Evolutionary conservation across 2,113 vertebrate species (phyloP).

Genomic region (Pheucticus melanocephalus): DNA sequence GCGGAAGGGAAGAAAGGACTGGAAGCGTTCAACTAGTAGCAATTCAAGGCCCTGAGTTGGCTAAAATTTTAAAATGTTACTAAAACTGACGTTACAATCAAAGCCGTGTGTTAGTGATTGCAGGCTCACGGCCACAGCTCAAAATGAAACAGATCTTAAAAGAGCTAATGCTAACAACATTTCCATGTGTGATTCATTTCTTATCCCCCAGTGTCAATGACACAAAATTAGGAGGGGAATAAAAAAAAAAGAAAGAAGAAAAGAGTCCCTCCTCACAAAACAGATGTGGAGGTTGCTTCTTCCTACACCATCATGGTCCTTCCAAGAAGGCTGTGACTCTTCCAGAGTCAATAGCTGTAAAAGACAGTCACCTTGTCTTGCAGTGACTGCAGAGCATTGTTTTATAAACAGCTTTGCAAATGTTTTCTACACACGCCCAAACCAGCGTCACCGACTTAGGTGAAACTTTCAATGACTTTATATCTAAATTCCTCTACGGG

Average conservation of each 20-base stretch:
- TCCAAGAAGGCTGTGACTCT: background rate
- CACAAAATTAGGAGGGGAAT: background rate
- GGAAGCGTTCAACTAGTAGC: background rate
- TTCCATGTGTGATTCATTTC: background rate
- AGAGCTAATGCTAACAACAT: background rate
- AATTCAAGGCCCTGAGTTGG: background rate
- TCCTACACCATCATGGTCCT: background rate
- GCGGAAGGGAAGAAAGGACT: background rate
- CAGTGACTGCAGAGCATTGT: background rate
- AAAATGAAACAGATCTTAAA: background rate
- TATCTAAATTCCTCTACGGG: background rate
- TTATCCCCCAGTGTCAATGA: background rate
- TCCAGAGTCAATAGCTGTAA: rapidly evolving
- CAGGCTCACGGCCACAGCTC: background rate
- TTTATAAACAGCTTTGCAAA: background rate
- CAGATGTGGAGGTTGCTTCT: background rate
- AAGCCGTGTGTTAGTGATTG: background rate
- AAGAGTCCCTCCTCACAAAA: background rate
- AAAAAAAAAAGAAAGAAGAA: background rate
- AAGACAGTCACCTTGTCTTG: background rate
- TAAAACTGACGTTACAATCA: background rate
- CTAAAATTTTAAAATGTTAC: background rate
- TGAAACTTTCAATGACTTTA: background rate
- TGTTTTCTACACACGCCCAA: background rate
- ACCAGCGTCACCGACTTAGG: background rate